Percentiles rank a stretch among this genome's conserved stretches.
Conservation (phyloP, 2,797 vertebrate genomes). For the Miichthys miiuy region DNA sequence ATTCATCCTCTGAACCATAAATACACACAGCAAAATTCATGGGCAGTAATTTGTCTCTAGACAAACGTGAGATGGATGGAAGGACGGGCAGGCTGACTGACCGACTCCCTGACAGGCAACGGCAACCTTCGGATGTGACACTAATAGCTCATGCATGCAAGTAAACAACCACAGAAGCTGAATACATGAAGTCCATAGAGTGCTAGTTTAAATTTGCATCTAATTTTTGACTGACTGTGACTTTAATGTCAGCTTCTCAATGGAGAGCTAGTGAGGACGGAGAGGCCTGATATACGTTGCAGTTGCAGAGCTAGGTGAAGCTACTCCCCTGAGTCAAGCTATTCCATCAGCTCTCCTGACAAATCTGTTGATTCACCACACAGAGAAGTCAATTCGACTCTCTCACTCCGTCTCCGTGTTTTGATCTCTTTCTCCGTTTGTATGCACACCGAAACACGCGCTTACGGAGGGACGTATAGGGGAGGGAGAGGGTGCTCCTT, state of each 20-base stretch:
- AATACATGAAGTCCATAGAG: background rate
- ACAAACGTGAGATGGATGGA: background rate
- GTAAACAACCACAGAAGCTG: background rate
- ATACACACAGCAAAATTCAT: background rate
- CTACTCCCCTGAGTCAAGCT: background rate
- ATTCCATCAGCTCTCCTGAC: slow-evolving; percentile 23
- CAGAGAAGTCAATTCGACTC: background rate
- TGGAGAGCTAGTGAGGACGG: background rate
- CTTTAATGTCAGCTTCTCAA: background rate
- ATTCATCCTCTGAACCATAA: background rate
- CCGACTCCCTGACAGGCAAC: background rate
- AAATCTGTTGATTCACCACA: slow-evolving; percentile 53
- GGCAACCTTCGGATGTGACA: background rate
- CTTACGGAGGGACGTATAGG: slow-evolving; percentile 21
- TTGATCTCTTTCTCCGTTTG: slow-evolving; percentile 19
- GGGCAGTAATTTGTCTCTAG: background rate
- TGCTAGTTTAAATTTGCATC: background rate
- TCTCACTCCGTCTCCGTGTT: slow-evolving; percentile 7
- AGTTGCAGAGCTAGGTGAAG: background rate
- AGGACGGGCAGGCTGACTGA: background rate
- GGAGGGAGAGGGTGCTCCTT: slow-evolving; percentile 27
- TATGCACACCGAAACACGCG: slow-evolving; percentile 33
- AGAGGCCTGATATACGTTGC: background rate
- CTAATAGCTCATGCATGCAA: background rate
- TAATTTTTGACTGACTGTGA: background rate